Conservation (phyloP, 2,797 vertebrate species). For the Spheniscus humboldti region DNA sequence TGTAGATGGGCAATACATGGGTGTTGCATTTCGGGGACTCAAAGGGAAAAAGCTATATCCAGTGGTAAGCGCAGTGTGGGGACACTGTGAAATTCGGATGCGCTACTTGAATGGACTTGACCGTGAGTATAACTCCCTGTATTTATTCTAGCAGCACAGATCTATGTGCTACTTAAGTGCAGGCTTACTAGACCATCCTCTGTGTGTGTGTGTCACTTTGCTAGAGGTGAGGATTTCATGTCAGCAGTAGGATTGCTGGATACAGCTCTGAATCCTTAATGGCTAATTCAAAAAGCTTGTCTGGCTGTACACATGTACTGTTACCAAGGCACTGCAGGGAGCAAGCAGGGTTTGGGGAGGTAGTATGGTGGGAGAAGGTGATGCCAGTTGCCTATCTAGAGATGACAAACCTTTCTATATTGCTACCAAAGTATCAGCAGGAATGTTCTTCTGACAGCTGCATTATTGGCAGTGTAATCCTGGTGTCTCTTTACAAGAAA, state of each 20-base stretch:
- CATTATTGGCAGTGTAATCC: neutral
- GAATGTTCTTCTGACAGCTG: neutral
- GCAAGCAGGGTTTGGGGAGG: neutral
- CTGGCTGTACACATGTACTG: accelerated
- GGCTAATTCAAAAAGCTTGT: accelerated
- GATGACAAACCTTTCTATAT: accelerated
- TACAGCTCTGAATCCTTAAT: neutral
- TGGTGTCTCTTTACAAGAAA: neutral
- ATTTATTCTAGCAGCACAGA: no score
- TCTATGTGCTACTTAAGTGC: no score
- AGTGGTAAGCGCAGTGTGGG: slow-evolving; percentile 97
- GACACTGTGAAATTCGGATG: slow-evolving; percentile 98
- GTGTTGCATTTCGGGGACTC: slow-evolving; percentile 93
- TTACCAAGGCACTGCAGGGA: neutral
- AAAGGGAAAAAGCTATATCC: slow-evolving; percentile 97
- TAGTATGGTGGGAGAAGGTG: neutral
- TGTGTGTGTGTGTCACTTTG: no score
- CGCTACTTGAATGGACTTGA: slow-evolving; percentile 98
- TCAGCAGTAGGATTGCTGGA: neutral
- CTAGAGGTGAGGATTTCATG: accelerated
- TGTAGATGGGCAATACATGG: slow-evolving; percentile 97
- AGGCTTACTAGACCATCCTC: neutral
- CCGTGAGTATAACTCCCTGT: slow-evolving; percentile 84
- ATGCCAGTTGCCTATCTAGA: neutral
- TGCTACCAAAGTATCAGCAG: neutral